Conservation (phyloP, 2,113 vertebrate genomes). For the Amazona guildingii region DNA sequence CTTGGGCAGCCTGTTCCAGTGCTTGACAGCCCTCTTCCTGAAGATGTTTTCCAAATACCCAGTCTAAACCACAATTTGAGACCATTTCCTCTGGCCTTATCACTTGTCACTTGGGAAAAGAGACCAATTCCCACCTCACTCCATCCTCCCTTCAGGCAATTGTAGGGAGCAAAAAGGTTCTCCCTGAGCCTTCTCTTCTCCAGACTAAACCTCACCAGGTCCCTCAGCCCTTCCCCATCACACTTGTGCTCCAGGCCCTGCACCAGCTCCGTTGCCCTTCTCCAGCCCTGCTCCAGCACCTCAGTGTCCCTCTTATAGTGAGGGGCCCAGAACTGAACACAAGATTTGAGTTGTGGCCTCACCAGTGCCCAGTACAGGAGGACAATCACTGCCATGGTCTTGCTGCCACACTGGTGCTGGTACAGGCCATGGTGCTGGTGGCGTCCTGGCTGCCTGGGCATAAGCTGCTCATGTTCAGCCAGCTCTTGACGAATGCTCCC, state of each 20-base stretch:
- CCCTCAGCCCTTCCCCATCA: neutral
- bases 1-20: neutral
- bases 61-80: neutral
- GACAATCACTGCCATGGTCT: neutral
- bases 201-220: neutral
- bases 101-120: neutral
- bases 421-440: neutral
- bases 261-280: fast-evolving
- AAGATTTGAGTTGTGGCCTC: neutral
- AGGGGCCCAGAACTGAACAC: neutral
- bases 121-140: fast-evolving
- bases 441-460: neutral
- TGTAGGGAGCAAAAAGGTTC: neutral
- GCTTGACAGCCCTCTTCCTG: neutral
- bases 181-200: neutral
- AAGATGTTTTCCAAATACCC: neutral
- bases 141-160: neutral
- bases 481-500: fast-evolving
- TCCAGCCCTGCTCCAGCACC: fast-evolving
- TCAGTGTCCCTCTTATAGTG: fast-evolving
- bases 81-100: neutral
- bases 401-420: neutral
- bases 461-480: neutral
- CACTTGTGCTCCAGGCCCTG: neutral
- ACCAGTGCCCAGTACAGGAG: neutral